Percentiles rank a stretch among this genome's conserved stretches.
Conservation (phyloP, 2,888 invertebrate species). For the Neoaliturus tenellus region DNA sequence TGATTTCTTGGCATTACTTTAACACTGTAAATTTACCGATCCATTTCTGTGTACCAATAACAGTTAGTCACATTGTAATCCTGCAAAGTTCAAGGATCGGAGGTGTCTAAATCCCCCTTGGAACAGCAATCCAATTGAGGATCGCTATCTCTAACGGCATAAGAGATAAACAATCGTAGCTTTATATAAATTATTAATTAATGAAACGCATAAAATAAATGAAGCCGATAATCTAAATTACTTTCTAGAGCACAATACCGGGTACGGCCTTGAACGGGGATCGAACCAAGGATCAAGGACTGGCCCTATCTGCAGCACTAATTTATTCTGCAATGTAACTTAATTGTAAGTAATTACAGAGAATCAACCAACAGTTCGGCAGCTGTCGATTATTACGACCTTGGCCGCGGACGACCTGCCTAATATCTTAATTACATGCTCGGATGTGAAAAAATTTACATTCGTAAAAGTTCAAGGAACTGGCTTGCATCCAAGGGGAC, state of each 20-base stretch:
- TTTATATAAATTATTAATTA: slow-evolving; percentile 49
- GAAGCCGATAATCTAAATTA: slow-evolving; percentile 46
- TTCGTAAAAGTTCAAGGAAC: slow-evolving; percentile 14
- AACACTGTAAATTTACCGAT: background rate
- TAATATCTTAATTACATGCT: slow-evolving; percentile 42
- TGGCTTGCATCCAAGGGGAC: slow-evolving; percentile 8
- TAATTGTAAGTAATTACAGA: slow-evolving; percentile 42
- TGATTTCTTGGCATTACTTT: no score
- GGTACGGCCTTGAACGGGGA: slow-evolving; percentile 8
- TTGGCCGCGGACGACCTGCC: slow-evolving; percentile 8
- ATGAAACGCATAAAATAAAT: slow-evolving; percentile 37
- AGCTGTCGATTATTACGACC: background rate
- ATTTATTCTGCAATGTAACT: slow-evolving; percentile 19
- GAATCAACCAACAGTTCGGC: background rate
- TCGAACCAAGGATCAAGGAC: background rate
- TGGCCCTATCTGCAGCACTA: background rate
- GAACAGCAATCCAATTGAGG: slow-evolving; percentile 22
- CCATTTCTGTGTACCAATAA: background rate
- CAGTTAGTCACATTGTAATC: background rate
- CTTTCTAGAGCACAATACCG: slow-evolving; percentile 50
- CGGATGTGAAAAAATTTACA: slow-evolving; percentile 20
- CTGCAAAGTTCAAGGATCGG: slow-evolving; percentile 27
- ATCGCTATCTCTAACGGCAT: slow-evolving; percentile 10
- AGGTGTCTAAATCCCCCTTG: slow-evolving; percentile 1
- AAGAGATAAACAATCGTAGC: slow-evolving; percentile 7